phyloP scores from a whole-genome alignment of 2,888 invertebrate species.

The Eristalis tenax region DNA sequence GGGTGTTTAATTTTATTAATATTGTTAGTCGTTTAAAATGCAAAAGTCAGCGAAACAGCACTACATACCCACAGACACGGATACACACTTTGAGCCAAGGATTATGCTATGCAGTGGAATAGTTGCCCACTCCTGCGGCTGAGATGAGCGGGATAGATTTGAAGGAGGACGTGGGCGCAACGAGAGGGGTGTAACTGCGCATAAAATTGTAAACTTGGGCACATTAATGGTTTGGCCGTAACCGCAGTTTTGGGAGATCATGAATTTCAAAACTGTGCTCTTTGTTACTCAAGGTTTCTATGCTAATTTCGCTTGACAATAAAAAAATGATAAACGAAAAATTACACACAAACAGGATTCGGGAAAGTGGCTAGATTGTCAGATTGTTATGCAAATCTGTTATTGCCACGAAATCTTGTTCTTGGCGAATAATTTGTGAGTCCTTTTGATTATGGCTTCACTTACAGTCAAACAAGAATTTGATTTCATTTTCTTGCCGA shows the following conservation, averaged over 20 bases:
- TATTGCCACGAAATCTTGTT: not conserved
- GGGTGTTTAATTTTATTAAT: slow-evolving; percentile 51
- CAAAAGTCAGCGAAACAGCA: slow-evolving; percentile 21
- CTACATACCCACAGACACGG: not conserved
- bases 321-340: not conserved
- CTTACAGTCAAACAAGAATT: not conserved
- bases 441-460: not conserved
- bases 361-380: not conserved
- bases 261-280: slow-evolving; percentile 17
- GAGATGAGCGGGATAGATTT: not conserved
- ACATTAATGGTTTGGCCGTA: slow-evolving; percentile 26
- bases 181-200: not conserved
- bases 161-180: not conserved
- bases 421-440: not conserved
- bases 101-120: slow-evolving; percentile 1
- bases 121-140: not conserved
- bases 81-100: not conserved
- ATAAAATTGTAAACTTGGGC: slow-evolving; percentile 30
- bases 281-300: not conserved
- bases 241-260: slow-evolving; percentile 28
- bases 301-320: slow-evolving; percentile 7
- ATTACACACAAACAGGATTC: slow-evolving; percentile 1
- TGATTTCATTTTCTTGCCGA: not conserved
- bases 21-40: slow-evolving; percentile 40
- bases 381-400: slow-evolving; percentile 30